These are phyloP conservation scores for Hydrozoanthus tunicans DNA, from an alignment of 64 coral and sea anemone genomes.

Conservation along the genomic window DNA sequence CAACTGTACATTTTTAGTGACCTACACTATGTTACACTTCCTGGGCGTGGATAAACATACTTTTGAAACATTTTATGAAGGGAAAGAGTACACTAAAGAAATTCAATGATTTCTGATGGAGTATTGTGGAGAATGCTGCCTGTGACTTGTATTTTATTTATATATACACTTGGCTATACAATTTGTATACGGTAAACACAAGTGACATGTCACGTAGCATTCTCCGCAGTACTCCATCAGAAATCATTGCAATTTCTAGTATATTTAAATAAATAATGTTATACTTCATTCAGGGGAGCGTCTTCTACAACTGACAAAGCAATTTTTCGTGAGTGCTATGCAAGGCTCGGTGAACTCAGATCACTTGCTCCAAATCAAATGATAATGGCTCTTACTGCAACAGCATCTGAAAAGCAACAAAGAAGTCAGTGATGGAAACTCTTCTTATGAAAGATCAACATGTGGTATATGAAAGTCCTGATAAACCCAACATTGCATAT, in stretches of 20 bases:
- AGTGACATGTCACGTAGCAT: not conserved
- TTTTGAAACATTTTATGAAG: not conserved
- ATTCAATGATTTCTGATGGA: not conserved
- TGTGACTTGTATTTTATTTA: not conserved
- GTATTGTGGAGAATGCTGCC: not conserved
- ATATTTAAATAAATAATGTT: not conserved
- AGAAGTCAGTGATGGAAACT: conserved; percentile 47
- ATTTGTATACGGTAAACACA: conserved; percentile 1
- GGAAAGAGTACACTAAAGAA: not conserved
- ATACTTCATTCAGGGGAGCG: conserved; percentile 40
- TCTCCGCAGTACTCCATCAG: not conserved
- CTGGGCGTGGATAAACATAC: not conserved
- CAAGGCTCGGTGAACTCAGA: conserved; percentile 50
- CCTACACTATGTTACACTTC: not conserved
- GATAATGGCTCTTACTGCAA: conserved; percentile 64
- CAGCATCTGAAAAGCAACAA: conserved; percentile 55
- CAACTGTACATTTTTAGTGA: not conserved
- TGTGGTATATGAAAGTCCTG: conserved; percentile 60
- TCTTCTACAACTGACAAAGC: conserved; percentile 48
- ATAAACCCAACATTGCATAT: conserved; percentile 69
- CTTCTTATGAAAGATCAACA: conserved; percentile 38
- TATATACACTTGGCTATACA: not conserved
- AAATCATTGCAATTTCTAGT: not conserved
- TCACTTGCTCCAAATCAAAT: conserved; percentile 8
- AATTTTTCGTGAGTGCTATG: conserved; percentile 55